These are phyloP conservation scores for Diceros bicornis DNA, from an alignment of 2,797 vertebrate species.

Conservation along the genomic window DNA sequence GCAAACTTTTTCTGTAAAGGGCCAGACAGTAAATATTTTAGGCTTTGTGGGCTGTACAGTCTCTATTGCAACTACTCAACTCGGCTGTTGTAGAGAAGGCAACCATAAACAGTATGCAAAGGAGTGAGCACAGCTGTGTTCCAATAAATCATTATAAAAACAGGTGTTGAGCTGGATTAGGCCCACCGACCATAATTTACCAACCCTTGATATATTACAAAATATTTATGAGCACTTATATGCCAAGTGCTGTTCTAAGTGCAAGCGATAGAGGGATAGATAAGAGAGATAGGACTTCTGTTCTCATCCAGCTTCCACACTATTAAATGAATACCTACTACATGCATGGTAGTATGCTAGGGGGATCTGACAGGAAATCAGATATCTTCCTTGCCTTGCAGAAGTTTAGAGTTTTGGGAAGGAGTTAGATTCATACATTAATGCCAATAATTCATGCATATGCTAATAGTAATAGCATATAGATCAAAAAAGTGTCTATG, in stretches of 20 bases:
- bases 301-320: not conserved
- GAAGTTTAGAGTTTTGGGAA: constrained; percentile 51
- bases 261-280: not conserved
- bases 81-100: not conserved
- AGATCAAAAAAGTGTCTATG: not conserved
- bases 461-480: not conserved
- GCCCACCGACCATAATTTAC: not conserved
- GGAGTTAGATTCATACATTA: not conserved
- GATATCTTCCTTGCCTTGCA: not conserved
- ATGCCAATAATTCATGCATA: not conserved
- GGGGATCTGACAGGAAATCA: not conserved
- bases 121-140: not conserved
- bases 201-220: not conserved
- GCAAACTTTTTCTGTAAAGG: constrained; percentile 34
- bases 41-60: not conserved
- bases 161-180: not conserved
- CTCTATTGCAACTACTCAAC: not conserved
- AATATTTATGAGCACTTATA: not conserved
- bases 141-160: constrained; percentile 46
- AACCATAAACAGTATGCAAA: not conserved
- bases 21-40: constrained; percentile 2
- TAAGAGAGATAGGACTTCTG: not conserved
- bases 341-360: not conserved
- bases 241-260: not conserved
- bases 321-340: not conserved